Base-by-base conservation (phyloP, 2,888 invertebrate genomes). In the Oegoconia quadripuncta region DNA sequence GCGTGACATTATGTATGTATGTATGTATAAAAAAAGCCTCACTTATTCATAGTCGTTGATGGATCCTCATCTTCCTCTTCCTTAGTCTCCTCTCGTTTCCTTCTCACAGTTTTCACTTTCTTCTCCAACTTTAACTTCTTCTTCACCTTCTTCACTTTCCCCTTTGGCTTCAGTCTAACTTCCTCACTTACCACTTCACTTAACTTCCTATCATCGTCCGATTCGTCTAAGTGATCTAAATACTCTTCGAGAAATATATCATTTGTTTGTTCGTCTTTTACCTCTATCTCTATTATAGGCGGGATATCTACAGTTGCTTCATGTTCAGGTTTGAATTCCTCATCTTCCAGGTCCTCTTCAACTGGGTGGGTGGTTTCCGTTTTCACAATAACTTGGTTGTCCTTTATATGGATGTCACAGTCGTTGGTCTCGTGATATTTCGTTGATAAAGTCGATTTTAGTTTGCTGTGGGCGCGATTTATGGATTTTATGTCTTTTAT, bases 171-270 rank as follows among this genome's bases (percentile, higher is more conserved):
- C 14, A 13, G 12, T 28, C 14, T 14, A 28, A 13, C 5, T 12
- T 8, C 9, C n/a, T 31, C 18, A 1, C 8, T 11, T 5, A 34
- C 13, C 3, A 39, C 39, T 14, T 39, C 39, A n/a, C 39, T 39
- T n/a, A 34, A 4, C 3, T 23, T 34, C 14, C 9, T 34, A 23
- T 39, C 39, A 9, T 34, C 34, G 1, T 34, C 34, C 1, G 73
- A 70, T 1, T 74, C 73, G 9, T 69, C 67, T 15, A 71, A 74
- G 14, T 61, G 14, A 15, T 25, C 11, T 6, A n/a, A 5, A n/a
- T 25, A 41, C 11, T 77, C 80, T 4, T 78, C 65, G 2, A 73
- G 68, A 26, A 57, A 82, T 37, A 79, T 70, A 7, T 75, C 74
- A 28, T 73, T 73, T 0, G 20, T 34, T 1, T 44, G 50, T n/a